These are phyloP conservation scores for Philopotamus ludificatus DNA, from an alignment of 1,140 invertebrate genomes.

Conservation along the genomic window DNA sequence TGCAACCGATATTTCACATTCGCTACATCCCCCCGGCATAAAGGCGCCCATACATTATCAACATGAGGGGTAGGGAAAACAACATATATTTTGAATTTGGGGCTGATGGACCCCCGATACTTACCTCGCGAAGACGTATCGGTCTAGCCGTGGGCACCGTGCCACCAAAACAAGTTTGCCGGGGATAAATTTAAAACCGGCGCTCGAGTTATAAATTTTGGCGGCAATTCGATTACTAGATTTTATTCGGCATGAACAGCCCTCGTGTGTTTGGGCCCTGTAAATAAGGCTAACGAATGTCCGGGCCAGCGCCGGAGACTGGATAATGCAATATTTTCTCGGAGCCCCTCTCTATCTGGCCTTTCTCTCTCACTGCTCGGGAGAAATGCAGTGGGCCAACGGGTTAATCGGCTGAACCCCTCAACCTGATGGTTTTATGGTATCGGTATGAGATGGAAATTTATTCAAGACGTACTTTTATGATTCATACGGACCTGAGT, in stretches of 20 bases:
- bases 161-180: neutral
- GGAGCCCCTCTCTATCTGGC: no score
- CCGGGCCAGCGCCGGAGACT: constrained; percentile 34
- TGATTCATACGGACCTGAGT: no score
- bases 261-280: constrained; percentile 18
- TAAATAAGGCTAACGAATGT: constrained; percentile 43
- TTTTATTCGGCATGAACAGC: constrained; percentile 1
- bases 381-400: neutral
- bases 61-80: neutral
- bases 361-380: constrained; percentile 4
- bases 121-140: neutral
- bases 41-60: neutral
- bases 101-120: neutral
- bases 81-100: constrained; percentile 11
- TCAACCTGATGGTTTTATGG: no score
- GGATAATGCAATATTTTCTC: constrained; percentile 43
- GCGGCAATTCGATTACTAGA: constrained; percentile 20
- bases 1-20: constrained; percentile 36
- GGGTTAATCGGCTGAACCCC: no score
- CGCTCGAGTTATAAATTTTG: neutral
- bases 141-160: constrained; percentile 2
- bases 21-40: neutral
- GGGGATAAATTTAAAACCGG: neutral
- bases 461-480: no score
- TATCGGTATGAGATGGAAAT: no score